A percentile compares a stretch with the other conserved stretches of the same genome.
phyloP scores from a whole-genome alignment of 2,888 invertebrate genomes.

The Hipparchia sbordonii region DNA sequence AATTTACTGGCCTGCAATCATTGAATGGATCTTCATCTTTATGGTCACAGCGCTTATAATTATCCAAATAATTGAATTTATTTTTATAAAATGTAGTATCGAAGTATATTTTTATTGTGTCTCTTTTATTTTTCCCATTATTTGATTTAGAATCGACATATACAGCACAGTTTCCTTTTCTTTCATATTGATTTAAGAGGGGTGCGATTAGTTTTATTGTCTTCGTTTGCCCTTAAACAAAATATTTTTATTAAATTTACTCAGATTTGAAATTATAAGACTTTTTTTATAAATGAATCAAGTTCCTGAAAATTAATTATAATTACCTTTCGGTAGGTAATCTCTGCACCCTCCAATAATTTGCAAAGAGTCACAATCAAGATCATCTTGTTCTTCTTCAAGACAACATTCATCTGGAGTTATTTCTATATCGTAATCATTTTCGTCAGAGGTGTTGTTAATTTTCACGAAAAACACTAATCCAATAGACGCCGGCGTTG shows the following conservation, averaged over 20 bases:
- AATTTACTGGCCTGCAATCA: conserved; percentile 65
- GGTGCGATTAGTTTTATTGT: conserved; percentile 62
- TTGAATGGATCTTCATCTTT: conserved; percentile 65
- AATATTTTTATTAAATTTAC: neutral
- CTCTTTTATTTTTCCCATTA: conserved; percentile 50
- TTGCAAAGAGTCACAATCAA: conserved; percentile 58
- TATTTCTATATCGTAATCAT: conserved; percentile 56
- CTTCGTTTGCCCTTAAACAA: conserved; percentile 52
- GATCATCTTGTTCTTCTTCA: conserved; percentile 40
- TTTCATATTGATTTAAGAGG: conserved; percentile 55
- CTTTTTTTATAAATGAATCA: neutral
- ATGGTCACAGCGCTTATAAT: conserved; percentile 50
- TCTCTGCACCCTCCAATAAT: conserved; percentile 55
- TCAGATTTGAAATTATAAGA: no score
- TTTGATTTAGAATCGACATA: conserved; percentile 59
- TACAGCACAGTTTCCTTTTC: conserved; percentile 61
- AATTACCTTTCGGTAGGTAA: conserved; percentile 54
- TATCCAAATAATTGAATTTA: conserved; percentile 38
- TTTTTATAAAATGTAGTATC: conserved; percentile 55
- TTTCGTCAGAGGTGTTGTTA: conserved; percentile 55
- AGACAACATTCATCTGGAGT: conserved; percentile 65
- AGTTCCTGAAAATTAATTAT: neutral
- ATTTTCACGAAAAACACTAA: conserved; percentile 55
- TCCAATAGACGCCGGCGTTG: conserved; percentile 52
- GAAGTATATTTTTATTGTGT: conserved; percentile 59